Conservation (phyloP, 2,113 vertebrate genomes). For the Rhodinocichla rosea region DNA sequence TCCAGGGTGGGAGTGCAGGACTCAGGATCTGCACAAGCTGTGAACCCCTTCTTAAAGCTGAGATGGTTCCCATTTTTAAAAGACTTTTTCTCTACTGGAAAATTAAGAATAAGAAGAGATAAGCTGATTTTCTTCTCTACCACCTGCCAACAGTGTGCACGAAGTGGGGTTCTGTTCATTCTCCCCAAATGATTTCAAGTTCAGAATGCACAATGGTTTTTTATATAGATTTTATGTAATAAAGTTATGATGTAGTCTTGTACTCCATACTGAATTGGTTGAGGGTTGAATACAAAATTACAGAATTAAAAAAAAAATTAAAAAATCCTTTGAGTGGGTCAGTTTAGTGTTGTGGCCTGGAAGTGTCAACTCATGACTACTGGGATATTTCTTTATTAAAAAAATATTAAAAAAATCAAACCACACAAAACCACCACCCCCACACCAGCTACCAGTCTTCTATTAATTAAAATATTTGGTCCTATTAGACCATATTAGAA, state of each 20-base stretch:
- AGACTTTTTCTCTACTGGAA: not conserved
- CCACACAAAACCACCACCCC: not conserved
- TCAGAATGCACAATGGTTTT: not conserved
- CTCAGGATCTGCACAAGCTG: not conserved
- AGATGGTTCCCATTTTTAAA: not conserved
- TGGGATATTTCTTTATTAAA: not conserved
- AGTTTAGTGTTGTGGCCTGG: not conserved
- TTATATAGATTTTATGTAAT: not conserved
- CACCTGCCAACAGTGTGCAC: too few relatives aligned
- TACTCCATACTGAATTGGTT: not conserved
- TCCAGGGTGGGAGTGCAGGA: not conserved
- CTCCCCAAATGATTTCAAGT: not conserved
- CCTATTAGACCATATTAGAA: not conserved
- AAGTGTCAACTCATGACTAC: not conserved
- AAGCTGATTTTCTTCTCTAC: not conserved
- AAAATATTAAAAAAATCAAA: not conserved
- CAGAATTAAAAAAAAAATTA: not conserved
- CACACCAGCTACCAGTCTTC: not conserved
- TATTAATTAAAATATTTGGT: not conserved
- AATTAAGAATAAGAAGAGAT: not conserved
- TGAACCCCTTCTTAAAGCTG: not conserved
- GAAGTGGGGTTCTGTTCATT: not conserved
- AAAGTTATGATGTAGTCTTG: not conserved
- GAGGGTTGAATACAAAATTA: not conserved
- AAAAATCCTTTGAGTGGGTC: not conserved